Conservation (phyloP, 2,888 invertebrate genomes). For the Parelbella ahira region DNA sequence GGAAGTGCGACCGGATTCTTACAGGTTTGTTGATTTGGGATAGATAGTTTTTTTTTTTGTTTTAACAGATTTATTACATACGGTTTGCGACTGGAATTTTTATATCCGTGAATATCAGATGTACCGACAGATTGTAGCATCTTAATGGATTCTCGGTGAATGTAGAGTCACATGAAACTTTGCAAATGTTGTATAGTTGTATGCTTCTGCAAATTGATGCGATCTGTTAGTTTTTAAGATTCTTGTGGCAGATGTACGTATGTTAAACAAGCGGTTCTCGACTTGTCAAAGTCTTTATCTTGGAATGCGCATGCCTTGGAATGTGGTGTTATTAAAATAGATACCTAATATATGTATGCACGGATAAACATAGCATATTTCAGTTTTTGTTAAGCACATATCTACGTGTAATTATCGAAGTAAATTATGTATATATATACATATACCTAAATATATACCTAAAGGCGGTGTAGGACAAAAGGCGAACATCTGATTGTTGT, state of each 20-base stretch:
- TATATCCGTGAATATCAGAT: conserved; percentile 23
- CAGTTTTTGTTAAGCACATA: no score
- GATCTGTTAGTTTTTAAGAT: conserved; percentile 3
- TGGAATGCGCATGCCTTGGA: no score
- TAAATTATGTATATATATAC: no score
- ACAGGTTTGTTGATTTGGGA: conserved; percentile 42
- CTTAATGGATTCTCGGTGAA: conserved; percentile 8
- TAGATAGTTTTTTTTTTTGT: conserved; percentile 30
- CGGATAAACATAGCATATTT: no score
- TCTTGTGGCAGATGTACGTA: conserved; percentile 1
- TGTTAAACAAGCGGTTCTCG: neutral
- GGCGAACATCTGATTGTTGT: no score
- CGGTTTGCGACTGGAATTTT: conserved; percentile 6
- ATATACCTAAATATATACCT: no score
- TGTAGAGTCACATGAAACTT: conserved; percentile 3
- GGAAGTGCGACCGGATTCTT: conserved; percentile 57
- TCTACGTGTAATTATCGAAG: no score
- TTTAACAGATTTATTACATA: conserved; percentile 30
- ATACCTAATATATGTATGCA: neutral
- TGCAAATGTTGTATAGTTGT: neutral
- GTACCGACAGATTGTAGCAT: conserved; percentile 1
- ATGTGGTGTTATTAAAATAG: neutral
- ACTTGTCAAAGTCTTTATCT: neutral
- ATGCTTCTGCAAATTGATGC: conserved; percentile 11
- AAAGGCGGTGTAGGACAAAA: no score